phyloP scores from a whole-genome alignment of 2,797 vertebrate genomes.

The Malacoraja senta region DNA sequence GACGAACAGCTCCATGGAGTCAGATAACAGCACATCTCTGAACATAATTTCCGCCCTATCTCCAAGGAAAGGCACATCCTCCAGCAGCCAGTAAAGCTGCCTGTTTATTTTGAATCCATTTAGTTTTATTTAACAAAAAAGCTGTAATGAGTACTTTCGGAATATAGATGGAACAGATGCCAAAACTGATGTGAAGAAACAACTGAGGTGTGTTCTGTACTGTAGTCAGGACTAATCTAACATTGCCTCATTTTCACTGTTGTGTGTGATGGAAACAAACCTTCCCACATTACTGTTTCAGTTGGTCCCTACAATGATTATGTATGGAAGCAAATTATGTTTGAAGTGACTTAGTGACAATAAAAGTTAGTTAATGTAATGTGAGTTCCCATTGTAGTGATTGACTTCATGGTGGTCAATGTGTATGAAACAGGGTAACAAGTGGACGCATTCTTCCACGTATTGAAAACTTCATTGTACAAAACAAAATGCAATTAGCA shows the following conservation, averaged over 20 bases:
- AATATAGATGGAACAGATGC: slow-evolving; percentile 40
- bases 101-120: slow-evolving; percentile 43
- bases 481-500: slow-evolving; percentile 72
- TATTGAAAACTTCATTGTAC: slow-evolving; percentile 68
- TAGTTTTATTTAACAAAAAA: slow-evolving; percentile 42
- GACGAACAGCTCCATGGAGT: slow-evolving; percentile 37
- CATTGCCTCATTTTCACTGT: background rate
- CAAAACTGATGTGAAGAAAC: slow-evolving; percentile 51
- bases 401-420: slow-evolving; percentile 54
- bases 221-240: slow-evolving; percentile 20
- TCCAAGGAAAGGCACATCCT: slow-evolving; percentile 37
- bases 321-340: slow-evolving; percentile 20
- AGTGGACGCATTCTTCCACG: slow-evolving; percentile 71
- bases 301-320: background rate
- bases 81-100: slow-evolving; percentile 43
- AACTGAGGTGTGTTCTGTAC: slow-evolving; percentile 53
- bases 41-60: slow-evolving; percentile 34
- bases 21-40: slow-evolving; percentile 38
- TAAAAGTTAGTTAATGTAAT: background rate
- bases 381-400: slow-evolving; percentile 59
- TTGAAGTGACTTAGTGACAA: slow-evolving; percentile 15
- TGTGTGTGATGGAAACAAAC: background rate
- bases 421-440: slow-evolving; percentile 89
- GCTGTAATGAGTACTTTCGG: slow-evolving; percentile 54
- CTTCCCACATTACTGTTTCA: slow-evolving; percentile 17